Evolutionary conservation across 30 jellyfish, hydroid and myxozoan genomes (phyloP), one percentile per base, ranked within the genome.

Genomic region (Mastigias papua): DNA sequence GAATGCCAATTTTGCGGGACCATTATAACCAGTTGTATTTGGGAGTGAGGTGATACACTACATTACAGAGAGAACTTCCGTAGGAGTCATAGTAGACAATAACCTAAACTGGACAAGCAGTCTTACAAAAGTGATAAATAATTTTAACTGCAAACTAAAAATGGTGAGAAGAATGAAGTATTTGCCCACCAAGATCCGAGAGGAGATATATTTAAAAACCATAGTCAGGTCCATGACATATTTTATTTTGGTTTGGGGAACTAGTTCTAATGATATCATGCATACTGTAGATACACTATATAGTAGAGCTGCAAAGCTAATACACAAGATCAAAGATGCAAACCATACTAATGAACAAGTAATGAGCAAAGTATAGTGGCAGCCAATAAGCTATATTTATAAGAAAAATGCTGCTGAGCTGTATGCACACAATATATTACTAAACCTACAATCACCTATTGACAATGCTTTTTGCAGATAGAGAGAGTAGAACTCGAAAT

Each of bases 351-450:
- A 79, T 62, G 90, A 63, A 58, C 71, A 63, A 62, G 64, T 54
- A 79, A 19, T 71, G 88, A 79, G 69, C 25, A 71, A 78, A 69
- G 94, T 79, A 79, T 65, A 21, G 1, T 67, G 71, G 81, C 90
- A 80, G 70, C 81, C 82, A 37, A 76, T 28, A 69, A 69, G 67
- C 34, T 69, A 23, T 69, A 15, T 20, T 11, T 34, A 7, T 20
- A 7, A 69, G 23, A 66, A 76, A 76, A 49, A 42, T 34, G 78
- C 51, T 42, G 87, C 48, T 49, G 26, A 76, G 29, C 54, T 76
- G 27, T 50, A 76, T 76, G 76, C 76, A 46, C 76, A 76, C 76
- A 76, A 76, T 48, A n/a, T 76, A 76, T 76, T 42, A 42, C 13
- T 4, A 42, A 37, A 37, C 7, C 54, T 42, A 15, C 54, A 8